phyloP scores from a whole-genome alignment of 1,140 invertebrate genomes.

The Drosophila repletoides region DNA sequence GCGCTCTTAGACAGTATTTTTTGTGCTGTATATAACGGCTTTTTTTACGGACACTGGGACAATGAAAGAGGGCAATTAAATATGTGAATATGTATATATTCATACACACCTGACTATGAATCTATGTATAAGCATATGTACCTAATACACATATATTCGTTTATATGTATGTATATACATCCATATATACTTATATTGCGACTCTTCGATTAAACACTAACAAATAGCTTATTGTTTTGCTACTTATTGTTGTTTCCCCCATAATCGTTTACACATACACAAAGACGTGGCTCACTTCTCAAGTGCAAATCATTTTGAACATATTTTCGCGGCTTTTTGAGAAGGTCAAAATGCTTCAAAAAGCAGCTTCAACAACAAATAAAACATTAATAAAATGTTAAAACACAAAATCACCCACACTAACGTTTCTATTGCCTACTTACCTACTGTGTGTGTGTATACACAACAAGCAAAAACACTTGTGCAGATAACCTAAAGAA shows the following conservation, averaged over 20 bases:
- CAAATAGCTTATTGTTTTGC: slow-evolving; percentile 26
- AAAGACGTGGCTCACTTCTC: slow-evolving; percentile 28
- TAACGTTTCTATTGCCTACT: no score
- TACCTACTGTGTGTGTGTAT: neutral
- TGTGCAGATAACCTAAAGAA: slow-evolving; percentile 59
- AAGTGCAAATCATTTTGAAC: slow-evolving; percentile 48
- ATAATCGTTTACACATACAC: neutral
- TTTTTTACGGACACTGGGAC: slow-evolving; percentile 1
- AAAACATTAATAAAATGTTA: slow-evolving; percentile 14
- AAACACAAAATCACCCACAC: slow-evolving; percentile 13
- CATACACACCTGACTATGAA: no score
- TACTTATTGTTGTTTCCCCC: neutral
- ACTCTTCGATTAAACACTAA: slow-evolving; percentile 24
- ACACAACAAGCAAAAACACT: slow-evolving; percentile 48
- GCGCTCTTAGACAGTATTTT: no score
- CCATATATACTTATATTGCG: slow-evolving; percentile 23
- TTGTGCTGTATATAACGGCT: no score
- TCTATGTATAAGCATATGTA: no score
- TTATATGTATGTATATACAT: neutral
- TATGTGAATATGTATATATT: no score
- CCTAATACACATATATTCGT: neutral
- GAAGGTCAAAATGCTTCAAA: slow-evolving; percentile 48
- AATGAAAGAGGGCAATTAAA: slow-evolving; percentile 3
- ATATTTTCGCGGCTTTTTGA: slow-evolving; percentile 40
- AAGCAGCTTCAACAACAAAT: slow-evolving; percentile 21